These are phyloP conservation scores for Genyomyrus donnyi DNA, from an alignment of 2,113 vertebrate genomes.

Conservation along the genomic window DNA sequence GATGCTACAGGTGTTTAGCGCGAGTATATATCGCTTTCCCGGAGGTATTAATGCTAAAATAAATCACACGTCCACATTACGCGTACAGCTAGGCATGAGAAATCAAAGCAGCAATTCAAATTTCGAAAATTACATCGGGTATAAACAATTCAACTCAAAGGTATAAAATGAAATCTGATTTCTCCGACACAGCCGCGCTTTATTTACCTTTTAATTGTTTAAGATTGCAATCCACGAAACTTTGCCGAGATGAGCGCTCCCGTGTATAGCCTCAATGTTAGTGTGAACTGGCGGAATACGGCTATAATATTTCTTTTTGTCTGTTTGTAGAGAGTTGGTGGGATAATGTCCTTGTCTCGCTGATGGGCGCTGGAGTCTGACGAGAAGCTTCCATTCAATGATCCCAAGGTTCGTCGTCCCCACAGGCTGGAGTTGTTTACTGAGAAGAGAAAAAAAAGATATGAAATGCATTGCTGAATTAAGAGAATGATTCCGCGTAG, in stretches of 20 bases:
- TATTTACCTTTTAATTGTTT: conserved; percentile 7
- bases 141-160: neutral
- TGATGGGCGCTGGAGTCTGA: neutral
- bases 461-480: neutral
- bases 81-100: neutral
- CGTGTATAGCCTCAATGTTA: neutral
- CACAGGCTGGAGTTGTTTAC: conserved; percentile 8
- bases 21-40: neutral
- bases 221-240: neutral
- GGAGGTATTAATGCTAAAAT: neutral
- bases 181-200: neutral
- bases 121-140: neutral
- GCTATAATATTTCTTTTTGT: neutral
- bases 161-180: neutral
- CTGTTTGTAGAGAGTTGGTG: neutral
- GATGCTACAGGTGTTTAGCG: neutral
- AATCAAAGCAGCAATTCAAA: neutral
- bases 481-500: neutral
- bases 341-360: neutral
- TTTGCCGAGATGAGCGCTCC: conserved; percentile 3
- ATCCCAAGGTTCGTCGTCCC: conserved; percentile 10
- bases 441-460: neutral
- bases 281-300: neutral
- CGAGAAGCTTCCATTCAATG: conserved; percentile 1
- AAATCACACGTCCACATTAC: neutral